Conservation (phyloP, 2,888 invertebrate species). For the Mechanitis mazaeus region DNA sequence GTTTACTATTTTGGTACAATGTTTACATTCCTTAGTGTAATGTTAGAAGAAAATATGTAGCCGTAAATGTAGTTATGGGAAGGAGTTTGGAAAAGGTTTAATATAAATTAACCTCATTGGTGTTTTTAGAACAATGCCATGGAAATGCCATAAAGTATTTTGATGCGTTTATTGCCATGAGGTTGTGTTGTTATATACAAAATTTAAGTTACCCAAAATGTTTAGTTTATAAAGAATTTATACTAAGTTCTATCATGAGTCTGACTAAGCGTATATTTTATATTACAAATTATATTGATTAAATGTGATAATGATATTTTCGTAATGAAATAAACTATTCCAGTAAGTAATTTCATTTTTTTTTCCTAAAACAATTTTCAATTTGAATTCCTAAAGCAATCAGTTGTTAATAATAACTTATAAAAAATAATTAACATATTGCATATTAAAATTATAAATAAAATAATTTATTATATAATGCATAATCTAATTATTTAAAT, state of each 20-base stretch:
- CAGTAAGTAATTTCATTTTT: constrained; percentile 13
- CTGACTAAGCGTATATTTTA: constrained; percentile 64
- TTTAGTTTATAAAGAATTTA: constrained; percentile 63
- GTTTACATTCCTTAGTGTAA: constrained; percentile 53
- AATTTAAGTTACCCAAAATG: constrained; percentile 68
- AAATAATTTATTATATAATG: too few relatives aligned
- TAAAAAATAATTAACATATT: neutral
- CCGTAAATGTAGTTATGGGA: neutral
- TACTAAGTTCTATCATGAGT: constrained; percentile 70
- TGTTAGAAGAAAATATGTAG: neutral
- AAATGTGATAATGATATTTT: constrained; percentile 73
- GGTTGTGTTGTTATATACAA: constrained; percentile 70
- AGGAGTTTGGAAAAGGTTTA: constrained; percentile 1
- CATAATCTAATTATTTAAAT: too few relatives aligned
- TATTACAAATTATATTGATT: constrained; percentile 59
- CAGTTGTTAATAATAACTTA: neutral
- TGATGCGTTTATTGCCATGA: constrained; percentile 58
- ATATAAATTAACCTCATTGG: constrained; percentile 27
- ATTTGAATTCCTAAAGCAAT: too few relatives aligned
- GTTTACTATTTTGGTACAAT: constrained; percentile 36
- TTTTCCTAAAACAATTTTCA: constrained; percentile 11
- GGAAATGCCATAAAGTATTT: constrained; percentile 58
- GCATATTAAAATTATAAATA: too few relatives aligned
- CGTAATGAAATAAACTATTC: constrained; percentile 38
- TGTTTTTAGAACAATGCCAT: constrained; percentile 36